Percentiles rank a stretch among this genome's conserved stretches.
These are phyloP conservation scores for Apis laboriosa DNA, from an alignment of 1,140 invertebrate species.

Conservation along the genomic window DNA sequence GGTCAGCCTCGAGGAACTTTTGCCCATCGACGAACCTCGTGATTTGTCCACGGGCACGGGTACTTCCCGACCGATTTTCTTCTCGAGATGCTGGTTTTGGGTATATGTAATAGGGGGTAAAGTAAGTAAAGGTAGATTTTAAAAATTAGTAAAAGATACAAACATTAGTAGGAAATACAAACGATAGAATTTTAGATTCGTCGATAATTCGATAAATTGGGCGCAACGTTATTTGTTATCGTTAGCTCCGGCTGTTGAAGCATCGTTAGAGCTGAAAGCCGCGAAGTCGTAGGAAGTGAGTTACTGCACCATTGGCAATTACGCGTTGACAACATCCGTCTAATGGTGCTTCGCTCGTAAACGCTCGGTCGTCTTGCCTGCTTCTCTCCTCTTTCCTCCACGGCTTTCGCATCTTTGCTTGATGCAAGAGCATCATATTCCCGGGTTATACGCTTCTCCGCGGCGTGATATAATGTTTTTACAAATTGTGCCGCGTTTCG, in stretches of 20 bases:
- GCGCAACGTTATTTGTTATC: constrained; percentile 19
- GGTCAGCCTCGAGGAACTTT: constrained; percentile 59
- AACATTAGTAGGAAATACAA: no score
- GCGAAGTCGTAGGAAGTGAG: constrained; percentile 59
- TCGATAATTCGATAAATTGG: neutral
- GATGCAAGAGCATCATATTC: constrained; percentile 38
- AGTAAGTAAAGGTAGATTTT: no score
- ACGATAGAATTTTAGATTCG: no score
- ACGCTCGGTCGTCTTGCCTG: constrained; percentile 66
- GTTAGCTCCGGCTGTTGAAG: constrained; percentile 2
- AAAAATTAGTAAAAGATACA: no score
- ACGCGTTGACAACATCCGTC: constrained; percentile 72
- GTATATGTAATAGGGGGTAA: no score
- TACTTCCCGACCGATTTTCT: neutral
- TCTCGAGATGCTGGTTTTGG: no score
- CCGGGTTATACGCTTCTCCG: constrained; percentile 43
- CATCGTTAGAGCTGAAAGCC: constrained; percentile 49
- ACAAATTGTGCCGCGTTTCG: constrained; percentile 38
- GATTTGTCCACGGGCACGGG: neutral
- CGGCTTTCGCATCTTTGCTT: constrained; percentile 54
- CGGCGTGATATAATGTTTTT: constrained; percentile 32
- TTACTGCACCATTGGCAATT: constrained; percentile 66
- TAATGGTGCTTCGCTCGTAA: constrained; percentile 71
- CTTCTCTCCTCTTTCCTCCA: constrained; percentile 53
- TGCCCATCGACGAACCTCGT: constrained; percentile 35